Conservation (phyloP, 2,888 invertebrate species). For the Pyrgus malvae region DNA sequence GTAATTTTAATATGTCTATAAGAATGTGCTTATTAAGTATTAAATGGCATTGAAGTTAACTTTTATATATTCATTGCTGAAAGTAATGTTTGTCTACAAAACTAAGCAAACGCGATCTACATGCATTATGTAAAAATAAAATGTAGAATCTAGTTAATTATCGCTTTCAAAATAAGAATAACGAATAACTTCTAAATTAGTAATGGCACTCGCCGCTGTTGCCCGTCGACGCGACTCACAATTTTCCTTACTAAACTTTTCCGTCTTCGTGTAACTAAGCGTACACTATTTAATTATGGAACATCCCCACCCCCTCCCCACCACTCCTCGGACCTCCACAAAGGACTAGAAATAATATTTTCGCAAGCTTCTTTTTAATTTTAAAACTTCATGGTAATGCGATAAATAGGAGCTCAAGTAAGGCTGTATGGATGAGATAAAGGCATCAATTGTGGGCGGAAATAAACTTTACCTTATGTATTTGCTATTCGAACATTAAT, state of each 20-base stretch:
- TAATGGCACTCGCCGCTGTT: slow-evolving; percentile 45
- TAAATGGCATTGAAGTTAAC: too few species aligned
- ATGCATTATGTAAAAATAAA: slow-evolving; percentile 23
- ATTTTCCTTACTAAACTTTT: slow-evolving; percentile 51
- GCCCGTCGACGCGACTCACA: slow-evolving; percentile 41
- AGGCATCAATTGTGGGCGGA: too few species aligned
- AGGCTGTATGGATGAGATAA: too few species aligned
- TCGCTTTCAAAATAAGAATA: slow-evolving; percentile 40
- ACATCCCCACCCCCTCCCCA: slow-evolving; percentile 45
- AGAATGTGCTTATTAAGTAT: too few species aligned
- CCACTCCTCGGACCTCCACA: slow-evolving; percentile 38
- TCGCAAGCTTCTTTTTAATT: slow-evolving; percentile 49
- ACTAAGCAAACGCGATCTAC: neutral
- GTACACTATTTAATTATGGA: slow-evolving; percentile 69
- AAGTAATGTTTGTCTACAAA: neutral
- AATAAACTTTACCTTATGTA: too few species aligned
- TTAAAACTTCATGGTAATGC: too few species aligned
- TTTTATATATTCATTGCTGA: too few species aligned
- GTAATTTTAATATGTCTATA: too few species aligned
- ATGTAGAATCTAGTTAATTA: slow-evolving; percentile 35
- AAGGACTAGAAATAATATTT: slow-evolving; percentile 46
- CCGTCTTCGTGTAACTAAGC: slow-evolving; percentile 60
- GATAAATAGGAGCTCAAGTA: too few species aligned
- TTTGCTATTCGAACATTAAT: too few species aligned
- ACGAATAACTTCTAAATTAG: slow-evolving; percentile 46